phyloP scores from a whole-genome alignment of 2,113 vertebrate genomes.

The Centrocercus urophasianus region DNA sequence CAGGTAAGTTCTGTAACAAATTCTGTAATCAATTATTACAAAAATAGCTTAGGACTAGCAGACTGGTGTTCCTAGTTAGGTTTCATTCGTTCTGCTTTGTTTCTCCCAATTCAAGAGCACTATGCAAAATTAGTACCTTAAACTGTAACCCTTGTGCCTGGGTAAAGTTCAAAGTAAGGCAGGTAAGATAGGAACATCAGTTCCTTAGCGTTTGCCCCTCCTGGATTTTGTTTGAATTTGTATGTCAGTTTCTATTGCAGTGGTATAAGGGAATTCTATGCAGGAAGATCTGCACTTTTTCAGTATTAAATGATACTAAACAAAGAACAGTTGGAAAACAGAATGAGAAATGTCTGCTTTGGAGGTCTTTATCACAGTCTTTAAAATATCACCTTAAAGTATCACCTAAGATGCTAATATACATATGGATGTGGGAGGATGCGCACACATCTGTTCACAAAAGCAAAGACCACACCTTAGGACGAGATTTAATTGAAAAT shows the following conservation, averaged over 20 bases:
- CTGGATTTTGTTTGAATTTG: neutral
- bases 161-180: neutral
- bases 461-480: neutral
- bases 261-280: neutral
- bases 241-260: neutral
- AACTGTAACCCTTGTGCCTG: neutral
- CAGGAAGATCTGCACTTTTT: neutral
- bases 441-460: neutral
- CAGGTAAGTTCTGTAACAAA: neutral
- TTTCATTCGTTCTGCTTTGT: neutral
- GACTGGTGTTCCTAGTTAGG: neutral
- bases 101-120: neutral
- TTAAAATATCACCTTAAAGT: neutral
- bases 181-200: neutral
- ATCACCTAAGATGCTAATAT: neutral
- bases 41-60: neutral
- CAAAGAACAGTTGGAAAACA: neutral
- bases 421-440: neutral
- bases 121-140: neutral
- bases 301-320: neutral
- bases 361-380: neutral
- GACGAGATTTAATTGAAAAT: neutral
- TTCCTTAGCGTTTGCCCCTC: neutral
- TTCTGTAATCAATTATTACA: neutral
- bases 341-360: neutral